Conservation (phyloP, 2,113 vertebrate genomes). For the Scolopax mira region DNA sequence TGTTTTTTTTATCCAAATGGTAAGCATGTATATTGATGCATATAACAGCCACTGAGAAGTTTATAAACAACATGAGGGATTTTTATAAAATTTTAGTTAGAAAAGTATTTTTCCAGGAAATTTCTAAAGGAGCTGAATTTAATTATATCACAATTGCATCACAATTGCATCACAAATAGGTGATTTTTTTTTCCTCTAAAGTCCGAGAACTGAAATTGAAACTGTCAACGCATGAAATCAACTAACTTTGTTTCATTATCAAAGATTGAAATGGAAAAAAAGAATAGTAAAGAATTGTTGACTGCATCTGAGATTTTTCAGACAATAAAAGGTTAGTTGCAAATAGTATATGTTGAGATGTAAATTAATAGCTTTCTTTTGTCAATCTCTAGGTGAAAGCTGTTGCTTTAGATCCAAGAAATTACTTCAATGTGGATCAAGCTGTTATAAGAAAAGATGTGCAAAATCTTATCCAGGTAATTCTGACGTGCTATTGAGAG, state of each 20-base stretch:
- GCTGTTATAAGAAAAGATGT: constrained; percentile 79
- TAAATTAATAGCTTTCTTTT: constrained; percentile 19
- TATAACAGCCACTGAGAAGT: neutral
- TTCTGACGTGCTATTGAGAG: neutral
- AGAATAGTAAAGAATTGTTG: neutral
- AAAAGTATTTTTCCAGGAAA: neutral
- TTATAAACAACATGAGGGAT: neutral
- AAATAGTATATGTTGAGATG: neutral
- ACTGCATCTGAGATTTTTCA: neutral
- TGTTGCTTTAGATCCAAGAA: constrained; percentile 84
- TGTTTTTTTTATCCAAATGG: neutral
- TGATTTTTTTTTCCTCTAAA: neutral
- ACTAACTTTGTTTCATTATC: neutral
- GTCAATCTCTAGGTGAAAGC: constrained; percentile 83
- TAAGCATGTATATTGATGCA: neutral
- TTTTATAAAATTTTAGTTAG: neutral
- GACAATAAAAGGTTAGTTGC: neutral
- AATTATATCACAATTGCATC: neutral
- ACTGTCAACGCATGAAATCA: neutral
- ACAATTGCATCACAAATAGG: neutral
- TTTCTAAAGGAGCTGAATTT: neutral
- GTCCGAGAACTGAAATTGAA: neutral
- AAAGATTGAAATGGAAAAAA: neutral
- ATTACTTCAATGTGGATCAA: constrained; percentile 81
- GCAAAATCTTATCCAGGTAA: constrained; percentile 85